A percentile compares a stretch with the other conserved stretches of the same genome.
Evolutionary conservation across 2,113 vertebrate genomes (phyloP).

Genomic region (Heterotis niloticus): DNA sequence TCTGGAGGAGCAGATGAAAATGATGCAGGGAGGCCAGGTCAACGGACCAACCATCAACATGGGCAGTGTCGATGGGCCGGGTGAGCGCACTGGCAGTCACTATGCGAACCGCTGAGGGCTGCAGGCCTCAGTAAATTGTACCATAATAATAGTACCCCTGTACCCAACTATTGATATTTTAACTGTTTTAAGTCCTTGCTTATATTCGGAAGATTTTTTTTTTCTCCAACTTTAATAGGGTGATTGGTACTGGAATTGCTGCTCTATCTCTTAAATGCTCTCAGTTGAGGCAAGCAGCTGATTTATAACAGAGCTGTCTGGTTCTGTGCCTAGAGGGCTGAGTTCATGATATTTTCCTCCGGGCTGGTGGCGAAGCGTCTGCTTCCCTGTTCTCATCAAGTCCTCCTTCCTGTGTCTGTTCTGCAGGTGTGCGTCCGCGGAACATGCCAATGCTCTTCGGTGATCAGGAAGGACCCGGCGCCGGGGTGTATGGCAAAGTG

Average conservation of each 20-base stretch:
- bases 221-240: slow-evolving; percentile 4
- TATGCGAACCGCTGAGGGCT: background rate
- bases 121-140: background rate
- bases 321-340: no score
- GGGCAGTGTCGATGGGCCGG: slow-evolving; percentile 72
- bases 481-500: slow-evolving; percentile 84
- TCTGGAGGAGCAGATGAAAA: slow-evolving; percentile 84
- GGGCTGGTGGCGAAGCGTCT: no score
- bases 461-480: slow-evolving; percentile 67
- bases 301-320: no score
- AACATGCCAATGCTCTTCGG: slow-evolving; percentile 86
- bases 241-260: background rate
- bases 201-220: background rate
- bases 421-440: slow-evolving; percentile 78
- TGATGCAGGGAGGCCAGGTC: slow-evolving; percentile 60
- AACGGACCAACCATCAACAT: slow-evolving; percentile 81
- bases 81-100: slow-evolving; percentile 38
- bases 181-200: background rate
- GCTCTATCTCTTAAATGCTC: background rate
- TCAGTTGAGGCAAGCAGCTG: background rate
- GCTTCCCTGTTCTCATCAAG: no score
- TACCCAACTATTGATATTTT: background rate
- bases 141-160: background rate
- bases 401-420: background rate
- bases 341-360: no score